phyloP scores from a whole-genome alignment of 2,888 invertebrate genomes.

The Tetranychus truncatus region DNA sequence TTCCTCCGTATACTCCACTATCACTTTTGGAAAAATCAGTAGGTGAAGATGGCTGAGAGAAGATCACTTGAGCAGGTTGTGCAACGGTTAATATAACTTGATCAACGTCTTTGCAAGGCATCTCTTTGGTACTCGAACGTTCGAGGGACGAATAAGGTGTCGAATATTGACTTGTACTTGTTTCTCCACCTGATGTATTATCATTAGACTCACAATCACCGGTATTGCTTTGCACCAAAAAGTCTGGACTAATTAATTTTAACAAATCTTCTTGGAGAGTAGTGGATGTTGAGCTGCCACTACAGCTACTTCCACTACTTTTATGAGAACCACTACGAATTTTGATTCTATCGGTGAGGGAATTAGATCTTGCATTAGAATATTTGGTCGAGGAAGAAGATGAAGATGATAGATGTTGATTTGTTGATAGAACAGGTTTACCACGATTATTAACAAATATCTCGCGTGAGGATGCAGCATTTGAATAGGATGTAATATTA shows the following conservation, averaged over 20 bases:
- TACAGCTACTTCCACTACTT: not conserved
- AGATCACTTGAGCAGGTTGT: slow-evolving; percentile 46
- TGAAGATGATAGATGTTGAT: not conserved
- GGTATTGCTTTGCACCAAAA: not conserved
- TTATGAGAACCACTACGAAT: slow-evolving; percentile 4
- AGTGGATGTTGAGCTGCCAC: slow-evolving; percentile 31
- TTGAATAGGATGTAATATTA: not conserved
- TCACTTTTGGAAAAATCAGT: not conserved
- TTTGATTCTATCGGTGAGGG: slow-evolving; percentile 2
- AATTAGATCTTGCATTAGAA: slow-evolving; percentile 6
- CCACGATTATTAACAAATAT: not conserved
- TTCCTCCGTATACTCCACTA: not conserved
- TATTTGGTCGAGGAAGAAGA: not conserved
- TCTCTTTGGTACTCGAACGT: slow-evolving; percentile 17
- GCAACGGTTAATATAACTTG: slow-evolving; percentile 37
- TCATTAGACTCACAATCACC: slow-evolving; percentile 2
- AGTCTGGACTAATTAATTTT: slow-evolving; percentile 44
- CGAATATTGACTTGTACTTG: slow-evolving; percentile 22
- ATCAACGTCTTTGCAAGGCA: slow-evolving; percentile 13
- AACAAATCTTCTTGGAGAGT: slow-evolving; percentile 65
- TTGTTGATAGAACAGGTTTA: not conserved
- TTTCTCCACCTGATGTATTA: not conserved
- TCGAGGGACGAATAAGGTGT: slow-evolving; percentile 27
- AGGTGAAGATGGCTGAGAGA: slow-evolving; percentile 38
- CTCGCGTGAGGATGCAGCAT: not conserved